Base-by-base conservation (phyloP, 2,888 invertebrate genomes). In the Tetragonula carbonaria region DNA sequence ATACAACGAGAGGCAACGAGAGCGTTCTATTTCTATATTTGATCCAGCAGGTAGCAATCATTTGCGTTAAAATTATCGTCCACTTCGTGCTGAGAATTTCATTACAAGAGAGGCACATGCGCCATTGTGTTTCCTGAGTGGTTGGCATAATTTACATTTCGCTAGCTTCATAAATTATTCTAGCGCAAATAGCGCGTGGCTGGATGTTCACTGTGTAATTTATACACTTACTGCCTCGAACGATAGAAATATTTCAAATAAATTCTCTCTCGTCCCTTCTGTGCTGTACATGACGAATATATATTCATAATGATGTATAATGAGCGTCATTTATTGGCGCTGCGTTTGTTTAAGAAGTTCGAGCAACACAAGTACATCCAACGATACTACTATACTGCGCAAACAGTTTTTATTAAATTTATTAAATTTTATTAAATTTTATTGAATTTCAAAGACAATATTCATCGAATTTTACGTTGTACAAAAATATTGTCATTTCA, bases 71-170 rank as follows among this genome's bases (percentile, higher is more conserved):
- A 59, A 59, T 73, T 45, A n/a, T n/a, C 59, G 59, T 45, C 23
- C 72, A 59, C 55, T 73, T 28, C 45, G 45, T 45, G 50, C 23
- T 62, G 59, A 57, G 59, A 73, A 73, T 59, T 73, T 73, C 59
- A 73, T 73, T 73, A 28, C 14, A 33, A 14, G 28, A 70, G 70
- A 73, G 23, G 18, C 28, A 73, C 45, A 50, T 14, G 45, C 59
- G 45, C 23, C 18, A 45, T 59, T 59, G 59, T 72, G 16, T 62
- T 23, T 45, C 59, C 23, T 3, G 53, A 38, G 18, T 73, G 55
- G 18, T 6, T 16, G 8, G 18, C n/a, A 66, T 55, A 66, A 66
- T 74, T 74, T 74, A 74, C 66, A 74, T 74, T 45, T 55, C 45
- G 23, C 23, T 66, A 18, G 11, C 2, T 23, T 74, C 45, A 0